Base-by-base conservation (phyloP, 2,888 invertebrate genomes). In the Congeria kusceri region DNA sequence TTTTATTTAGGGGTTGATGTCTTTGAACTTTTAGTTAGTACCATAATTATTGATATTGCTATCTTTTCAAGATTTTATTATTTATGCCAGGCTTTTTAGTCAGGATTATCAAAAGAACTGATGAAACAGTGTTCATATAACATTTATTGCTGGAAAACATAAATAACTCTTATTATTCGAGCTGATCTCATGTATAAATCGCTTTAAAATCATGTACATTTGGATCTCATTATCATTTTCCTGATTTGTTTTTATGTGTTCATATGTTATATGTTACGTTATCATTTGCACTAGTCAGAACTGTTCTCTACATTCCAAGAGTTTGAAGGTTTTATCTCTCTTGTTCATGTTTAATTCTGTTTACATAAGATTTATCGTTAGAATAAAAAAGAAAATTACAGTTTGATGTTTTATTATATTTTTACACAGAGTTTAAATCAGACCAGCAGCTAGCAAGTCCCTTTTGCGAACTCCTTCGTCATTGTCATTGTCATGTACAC, bases 381-480 rank as follows among this genome's bases (percentile, higher is more conserved):
- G 23, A 53, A 53, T 23, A 53, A 53, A 20, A 23, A 53, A 53
- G 53, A 53, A 23, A 53, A 53, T 53, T n/a, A 53, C 53, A 53
- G n/a, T 53, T 53, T 58, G 20, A 27, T 13, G 58, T 58, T 58
- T 58, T 58, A 58, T 58, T 58, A 58, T 58, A 58, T n/a, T 25
- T 58, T 9, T 58, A 25, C 27, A 58, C 58, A 25, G 23, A 44
- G 44, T 57, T 66, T 73, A 66, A 47, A 73, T 28, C 56, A 73
- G 53, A 57, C 62, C 58, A 46, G 59, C 64, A 44, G 61, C 39
- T 18, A 73, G 59, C 15, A 29, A 15, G 25, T 59, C 53, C 53
- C 67, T 59, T 46, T 67, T 73, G 7, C 57, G 23, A 23, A 67
- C 32, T 47, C 73, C 73, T 39, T 66, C 67, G 49, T 59, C 53